phyloP scores from a whole-genome alignment of 1,140 invertebrate genomes.

The Octopus sinensis region DNA sequence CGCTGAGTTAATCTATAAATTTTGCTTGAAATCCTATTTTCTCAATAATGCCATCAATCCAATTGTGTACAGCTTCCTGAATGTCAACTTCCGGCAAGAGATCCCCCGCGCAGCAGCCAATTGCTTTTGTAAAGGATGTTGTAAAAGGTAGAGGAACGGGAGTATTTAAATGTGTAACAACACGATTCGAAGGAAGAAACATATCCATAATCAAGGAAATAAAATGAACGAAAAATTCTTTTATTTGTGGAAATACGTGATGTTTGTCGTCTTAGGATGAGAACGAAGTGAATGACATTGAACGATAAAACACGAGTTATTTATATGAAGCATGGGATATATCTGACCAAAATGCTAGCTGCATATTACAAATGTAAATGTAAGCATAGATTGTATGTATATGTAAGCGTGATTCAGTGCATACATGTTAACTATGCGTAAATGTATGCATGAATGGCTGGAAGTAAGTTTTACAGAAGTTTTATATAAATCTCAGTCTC shows the following conservation, averaged over 20 bases:
- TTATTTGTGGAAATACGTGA: neutral
- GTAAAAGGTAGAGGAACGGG: slow-evolving; percentile 28
- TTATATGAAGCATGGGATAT: too few species aligned
- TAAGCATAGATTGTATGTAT: too few species aligned
- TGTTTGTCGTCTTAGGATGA: neutral
- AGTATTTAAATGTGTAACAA: slow-evolving; percentile 4
- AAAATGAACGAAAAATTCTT: slow-evolving; percentile 12
- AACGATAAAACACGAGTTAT: neutral
- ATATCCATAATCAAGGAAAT: slow-evolving; percentile 13
- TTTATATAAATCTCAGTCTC: neutral
- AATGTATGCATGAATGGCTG: neutral
- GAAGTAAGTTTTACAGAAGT: neutral
- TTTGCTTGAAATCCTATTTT: slow-evolving; percentile 46
- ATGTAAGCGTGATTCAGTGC: too few species aligned
- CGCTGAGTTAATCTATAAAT: slow-evolving; percentile 43
- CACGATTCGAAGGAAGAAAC: neutral
- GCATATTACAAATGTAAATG: too few species aligned
- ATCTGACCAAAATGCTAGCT: too few species aligned
- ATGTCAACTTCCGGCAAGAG: slow-evolving; percentile 38
- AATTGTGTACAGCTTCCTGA: slow-evolving; percentile 44
- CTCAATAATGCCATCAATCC: slow-evolving; percentile 48
- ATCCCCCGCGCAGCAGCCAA: slow-evolving; percentile 19
- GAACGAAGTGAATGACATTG: neutral
- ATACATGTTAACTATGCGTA: too few species aligned
- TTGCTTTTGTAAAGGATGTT: slow-evolving; percentile 27